A percentile compares a stretch with the other conserved stretches of the same genome.
Conservation (phyloP, 2,113 vertebrate genomes). For the Falco punctatus region DNA sequence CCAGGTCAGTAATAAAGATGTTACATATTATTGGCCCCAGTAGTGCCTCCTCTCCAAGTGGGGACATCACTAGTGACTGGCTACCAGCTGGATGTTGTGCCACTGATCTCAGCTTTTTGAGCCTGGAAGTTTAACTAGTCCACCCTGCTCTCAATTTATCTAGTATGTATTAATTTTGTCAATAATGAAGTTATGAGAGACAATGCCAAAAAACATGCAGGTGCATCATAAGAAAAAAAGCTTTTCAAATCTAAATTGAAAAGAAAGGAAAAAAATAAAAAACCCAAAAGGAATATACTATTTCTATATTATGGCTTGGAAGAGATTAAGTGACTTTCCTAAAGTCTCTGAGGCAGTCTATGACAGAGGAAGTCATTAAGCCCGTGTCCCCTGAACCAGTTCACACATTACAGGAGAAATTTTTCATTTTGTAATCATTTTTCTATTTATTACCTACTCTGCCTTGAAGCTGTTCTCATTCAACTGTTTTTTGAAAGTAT, state of each 20-base stretch:
- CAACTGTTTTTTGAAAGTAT: constrained; percentile 1
- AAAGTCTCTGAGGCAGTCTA: constrained; percentile 27
- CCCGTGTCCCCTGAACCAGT: background rate
- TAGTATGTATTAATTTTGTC: background rate
- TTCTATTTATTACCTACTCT: constrained; percentile 48
- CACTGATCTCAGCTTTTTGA: background rate
- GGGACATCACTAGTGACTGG: background rate
- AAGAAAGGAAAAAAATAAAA: background rate
- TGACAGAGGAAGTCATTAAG: constrained; percentile 46
- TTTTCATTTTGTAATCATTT: constrained; percentile 48
- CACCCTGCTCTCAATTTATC: background rate
- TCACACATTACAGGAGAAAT: constrained; percentile 10
- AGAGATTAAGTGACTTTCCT: constrained; percentile 39
- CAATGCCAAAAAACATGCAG: background rate
- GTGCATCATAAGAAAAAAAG: background rate
- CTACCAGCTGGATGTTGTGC: background rate
- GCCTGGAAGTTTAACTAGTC: background rate
- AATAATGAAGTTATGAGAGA: background rate
- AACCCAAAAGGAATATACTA: background rate
- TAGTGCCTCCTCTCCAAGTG: background rate
- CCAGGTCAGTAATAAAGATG: background rate
- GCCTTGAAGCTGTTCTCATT: constrained; percentile 22
- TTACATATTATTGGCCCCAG: background rate
- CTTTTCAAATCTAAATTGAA: background rate
- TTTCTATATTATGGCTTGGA: background rate